Evolutionary conservation across 2,113 vertebrate species (phyloP).

Genomic region (Bos javanicus): DNA sequence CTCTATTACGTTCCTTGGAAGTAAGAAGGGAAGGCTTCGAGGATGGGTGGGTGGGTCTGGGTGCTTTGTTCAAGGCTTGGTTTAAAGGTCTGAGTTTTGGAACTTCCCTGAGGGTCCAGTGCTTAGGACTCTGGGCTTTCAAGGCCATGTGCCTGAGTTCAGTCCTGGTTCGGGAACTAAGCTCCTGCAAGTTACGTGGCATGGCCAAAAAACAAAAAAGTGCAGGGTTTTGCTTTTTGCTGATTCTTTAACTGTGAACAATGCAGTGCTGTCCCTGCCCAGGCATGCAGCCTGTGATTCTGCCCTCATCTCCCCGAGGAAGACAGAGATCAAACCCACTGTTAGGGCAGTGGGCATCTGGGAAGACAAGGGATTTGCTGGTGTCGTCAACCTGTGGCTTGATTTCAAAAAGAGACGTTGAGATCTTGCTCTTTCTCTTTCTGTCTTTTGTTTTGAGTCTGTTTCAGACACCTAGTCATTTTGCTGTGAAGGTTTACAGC

Average conservation of each 20-base stretch:
- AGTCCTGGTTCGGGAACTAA: not conserved
- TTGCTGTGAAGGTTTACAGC: not conserved
- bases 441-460: not conserved
- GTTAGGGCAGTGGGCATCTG: too few species aligned
- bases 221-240: not conserved
- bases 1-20: not conserved
- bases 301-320: rapidly evolving
- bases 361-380: not conserved
- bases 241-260: not conserved
- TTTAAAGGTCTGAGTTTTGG: not conserved
- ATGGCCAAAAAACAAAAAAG: not conserved
- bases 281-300: rapidly evolving
- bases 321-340: rapidly evolving
- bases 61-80: not conserved
- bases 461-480: not conserved
- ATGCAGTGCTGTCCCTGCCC: not conserved
- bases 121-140: not conserved
- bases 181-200: not conserved
- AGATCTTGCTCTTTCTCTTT: not conserved
- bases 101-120: not conserved
- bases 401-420: not conserved
- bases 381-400: not conserved
- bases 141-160: not conserved
- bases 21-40: not conserved
- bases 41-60: not conserved